Evolutionary conservation across 2,888 invertebrate genomes (phyloP).

Genomic region (Drosophila cyrtoloma): DNA sequence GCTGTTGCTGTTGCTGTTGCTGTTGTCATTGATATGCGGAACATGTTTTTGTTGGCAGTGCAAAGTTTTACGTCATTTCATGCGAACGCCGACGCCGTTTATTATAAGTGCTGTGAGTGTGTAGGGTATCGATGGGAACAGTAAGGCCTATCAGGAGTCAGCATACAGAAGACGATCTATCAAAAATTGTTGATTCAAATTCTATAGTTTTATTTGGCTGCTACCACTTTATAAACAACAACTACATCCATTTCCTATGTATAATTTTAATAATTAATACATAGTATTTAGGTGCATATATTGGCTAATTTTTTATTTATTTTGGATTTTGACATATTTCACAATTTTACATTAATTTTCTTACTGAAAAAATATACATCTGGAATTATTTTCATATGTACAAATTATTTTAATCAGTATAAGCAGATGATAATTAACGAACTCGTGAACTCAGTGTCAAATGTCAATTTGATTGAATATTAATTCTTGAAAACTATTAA

Average conservation of each 20-base stretch:
- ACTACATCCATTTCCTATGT: neutral
- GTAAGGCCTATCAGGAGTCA: neutral
- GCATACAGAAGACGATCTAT: neutral
- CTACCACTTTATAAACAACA: neutral
- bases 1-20: constrained; percentile 19
- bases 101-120: constrained; percentile 46
- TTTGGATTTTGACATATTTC: neutral
- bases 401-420: neutral
- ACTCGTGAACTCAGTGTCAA: neutral
- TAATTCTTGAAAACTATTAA: neutral
- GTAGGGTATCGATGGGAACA: constrained; percentile 47
- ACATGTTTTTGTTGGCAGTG: constrained; percentile 74
- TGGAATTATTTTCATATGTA: neutral
- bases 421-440: neutral
- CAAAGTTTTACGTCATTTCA: constrained; percentile 71
- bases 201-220: neutral
- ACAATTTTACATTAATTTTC: neutral
- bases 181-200: neutral
- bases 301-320: neutral
- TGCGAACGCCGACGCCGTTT: constrained; percentile 35
- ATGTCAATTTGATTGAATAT: neutral
- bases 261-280: neutral
- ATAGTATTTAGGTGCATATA: neutral
- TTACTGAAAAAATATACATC: neutral
- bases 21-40: constrained; percentile 76